Percentiles rank a stretch among this genome's conserved stretches.
Conservation (phyloP, 2,113 vertebrate species). For the Macrotus californicus region DNA sequence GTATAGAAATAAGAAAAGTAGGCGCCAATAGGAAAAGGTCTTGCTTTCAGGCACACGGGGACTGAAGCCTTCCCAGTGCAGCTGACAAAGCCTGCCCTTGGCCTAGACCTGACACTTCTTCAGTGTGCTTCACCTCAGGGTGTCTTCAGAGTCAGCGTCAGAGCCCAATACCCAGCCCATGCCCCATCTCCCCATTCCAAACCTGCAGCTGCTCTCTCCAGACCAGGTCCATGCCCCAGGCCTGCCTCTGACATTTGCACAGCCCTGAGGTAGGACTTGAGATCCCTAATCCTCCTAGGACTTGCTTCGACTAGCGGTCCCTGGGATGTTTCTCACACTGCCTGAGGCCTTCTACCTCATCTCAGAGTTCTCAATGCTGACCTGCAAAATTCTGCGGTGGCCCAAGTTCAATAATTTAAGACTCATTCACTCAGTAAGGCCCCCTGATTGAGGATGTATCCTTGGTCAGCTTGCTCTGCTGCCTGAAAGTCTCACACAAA, state of each 20-base stretch:
- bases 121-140: not conserved
- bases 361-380: not conserved
- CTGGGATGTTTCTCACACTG: not conserved
- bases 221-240: not conserved
- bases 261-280: not conserved
- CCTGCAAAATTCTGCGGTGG: not conserved
- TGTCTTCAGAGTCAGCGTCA: not conserved
- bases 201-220: not conserved
- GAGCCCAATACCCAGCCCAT: not conserved
- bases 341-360: not conserved
- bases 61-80: not conserved
- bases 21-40: not conserved
- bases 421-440: not conserved
- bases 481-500: not conserved
- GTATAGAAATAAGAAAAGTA: not conserved
- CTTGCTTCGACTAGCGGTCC: not conserved
- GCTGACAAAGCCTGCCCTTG: not conserved
- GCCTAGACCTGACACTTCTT: not conserved
- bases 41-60: not conserved
- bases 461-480: not conserved
- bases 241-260: not conserved
- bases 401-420: not conserved
- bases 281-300: not conserved
- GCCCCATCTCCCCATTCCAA: not conserved
- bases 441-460: not conserved